Conservation (phyloP, 2,888 invertebrate genomes). For the Acanthoscelides obtectus region DNA sequence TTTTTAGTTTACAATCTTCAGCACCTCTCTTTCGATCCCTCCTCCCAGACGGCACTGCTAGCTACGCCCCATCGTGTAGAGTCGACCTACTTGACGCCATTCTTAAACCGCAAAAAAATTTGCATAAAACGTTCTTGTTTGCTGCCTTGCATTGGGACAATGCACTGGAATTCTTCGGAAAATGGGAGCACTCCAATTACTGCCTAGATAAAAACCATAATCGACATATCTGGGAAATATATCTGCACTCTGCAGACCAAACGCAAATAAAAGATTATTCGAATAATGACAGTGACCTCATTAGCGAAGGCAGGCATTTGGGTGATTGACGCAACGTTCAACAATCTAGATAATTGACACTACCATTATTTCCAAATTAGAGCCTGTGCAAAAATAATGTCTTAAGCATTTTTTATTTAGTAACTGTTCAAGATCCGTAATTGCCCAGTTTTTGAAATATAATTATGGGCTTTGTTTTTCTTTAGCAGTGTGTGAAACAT, state of each 20-base stretch:
- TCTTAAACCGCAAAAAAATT: too few species aligned
- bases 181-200: background rate
- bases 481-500: background rate
- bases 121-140: background rate
- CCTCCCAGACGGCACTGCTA: too few species aligned
- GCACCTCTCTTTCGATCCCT: too few species aligned
- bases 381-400: background rate
- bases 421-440: background rate
- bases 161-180: background rate
- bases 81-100: too few species aligned
- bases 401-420: background rate
- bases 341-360: background rate
- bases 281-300: background rate
- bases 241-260: background rate
- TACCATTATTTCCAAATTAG: background rate
- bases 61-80: too few species aligned
- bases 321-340: background rate
- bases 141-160: background rate
- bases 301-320: background rate
- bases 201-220: background rate
- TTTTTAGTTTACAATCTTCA: too few species aligned
- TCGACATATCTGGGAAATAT: background rate
- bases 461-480: background rate
- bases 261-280: background rate
- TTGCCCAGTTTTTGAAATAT: background rate